Percentiles rank a stretch among this genome's conserved stretches.
Conservation (phyloP, 2,113 vertebrate species). For the Pao palembangensis region DNA sequence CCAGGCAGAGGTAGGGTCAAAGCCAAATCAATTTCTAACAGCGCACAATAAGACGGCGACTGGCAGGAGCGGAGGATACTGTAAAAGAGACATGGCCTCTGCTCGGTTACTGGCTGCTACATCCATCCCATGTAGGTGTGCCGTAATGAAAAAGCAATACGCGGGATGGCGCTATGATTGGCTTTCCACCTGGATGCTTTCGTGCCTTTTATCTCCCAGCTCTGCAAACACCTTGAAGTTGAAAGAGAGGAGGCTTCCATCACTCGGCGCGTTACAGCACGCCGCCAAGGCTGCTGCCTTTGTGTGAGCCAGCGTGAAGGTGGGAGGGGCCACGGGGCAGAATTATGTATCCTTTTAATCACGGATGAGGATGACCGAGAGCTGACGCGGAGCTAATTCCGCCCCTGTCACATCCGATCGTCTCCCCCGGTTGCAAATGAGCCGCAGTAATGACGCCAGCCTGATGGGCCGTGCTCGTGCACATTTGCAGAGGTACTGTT, state of each 20-base stretch:
- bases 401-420: conserved; percentile 84
- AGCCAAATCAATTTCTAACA: conserved; percentile 70
- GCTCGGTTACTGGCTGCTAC: conserved; percentile 48
- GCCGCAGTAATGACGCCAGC: conserved; percentile 81
- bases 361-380: conserved; percentile 90
- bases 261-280: conserved; percentile 3
- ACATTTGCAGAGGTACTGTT: conserved; percentile 68
- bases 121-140: conserved; percentile 55
- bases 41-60: conserved; percentile 50
- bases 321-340: conserved; percentile 77
- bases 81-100: conserved; percentile 36
- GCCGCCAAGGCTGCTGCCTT: conserved; percentile 16
- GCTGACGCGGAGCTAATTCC: conserved; percentile 88
- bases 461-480: conserved; percentile 80
- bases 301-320: conserved; percentile 45
- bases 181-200: conserved; percentile 63
- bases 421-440: conserved; percentile 84
- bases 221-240: conserved; percentile 60
- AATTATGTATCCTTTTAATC: conserved; percentile 94
- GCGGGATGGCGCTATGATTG: conserved; percentile 53
- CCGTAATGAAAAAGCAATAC: conserved; percentile 60
- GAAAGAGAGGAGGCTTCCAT: conserved; percentile 30
- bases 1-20: conserved; percentile 68
- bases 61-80: conserved; percentile 41
- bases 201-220: conserved; percentile 60